Evolutionary conservation across 2,797 vertebrate species (phyloP).

Genomic region (Menidia menidia): DNA sequence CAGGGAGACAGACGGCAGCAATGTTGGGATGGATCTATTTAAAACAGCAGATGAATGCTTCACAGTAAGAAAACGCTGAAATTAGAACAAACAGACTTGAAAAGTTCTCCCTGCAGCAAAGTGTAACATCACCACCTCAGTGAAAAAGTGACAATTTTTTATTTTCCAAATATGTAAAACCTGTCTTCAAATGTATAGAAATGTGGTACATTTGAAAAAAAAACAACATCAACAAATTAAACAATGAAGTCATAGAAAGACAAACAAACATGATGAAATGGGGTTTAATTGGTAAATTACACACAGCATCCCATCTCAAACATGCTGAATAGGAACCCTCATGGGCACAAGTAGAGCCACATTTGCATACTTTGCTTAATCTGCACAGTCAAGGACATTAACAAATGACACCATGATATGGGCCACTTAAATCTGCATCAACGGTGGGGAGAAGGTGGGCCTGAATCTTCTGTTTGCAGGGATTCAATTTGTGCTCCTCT

Average conservation of each 20-base stretch:
- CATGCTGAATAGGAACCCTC: no score
- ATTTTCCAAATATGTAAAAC: neutral
- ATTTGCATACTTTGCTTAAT: conserved; percentile 77
- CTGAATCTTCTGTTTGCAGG: conserved; percentile 50
- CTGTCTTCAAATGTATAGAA: neutral
- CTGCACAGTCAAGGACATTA: conserved; percentile 77
- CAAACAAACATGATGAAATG: conserved; percentile 46
- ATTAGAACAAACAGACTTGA: conserved; percentile 13
- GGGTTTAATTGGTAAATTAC: conserved; percentile 56
- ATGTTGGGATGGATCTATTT: conserved; percentile 10
- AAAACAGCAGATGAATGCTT: conserved; percentile 15
- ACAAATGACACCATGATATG: conserved; percentile 65
- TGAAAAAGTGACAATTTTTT: neutral
- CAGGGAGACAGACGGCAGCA: conserved; percentile 37
- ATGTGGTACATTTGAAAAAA: neutral
- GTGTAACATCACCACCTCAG: neutral
- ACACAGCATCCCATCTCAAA: conserved; percentile 51
- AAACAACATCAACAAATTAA: conserved; percentile 21
- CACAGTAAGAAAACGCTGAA: conserved; percentile 14
- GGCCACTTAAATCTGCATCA: conserved; percentile 65
- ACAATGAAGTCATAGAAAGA: conserved; percentile 36
- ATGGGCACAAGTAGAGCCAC: conserved; percentile 38
- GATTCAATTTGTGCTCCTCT: conserved; percentile 58
- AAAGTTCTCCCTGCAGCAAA: conserved; percentile 1
- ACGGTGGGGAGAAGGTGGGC: conserved; percentile 48